These are phyloP conservation scores for Microcebus griseorufus DNA, from an alignment of 2,113 vertebrate species.

Conservation along the genomic window DNA sequence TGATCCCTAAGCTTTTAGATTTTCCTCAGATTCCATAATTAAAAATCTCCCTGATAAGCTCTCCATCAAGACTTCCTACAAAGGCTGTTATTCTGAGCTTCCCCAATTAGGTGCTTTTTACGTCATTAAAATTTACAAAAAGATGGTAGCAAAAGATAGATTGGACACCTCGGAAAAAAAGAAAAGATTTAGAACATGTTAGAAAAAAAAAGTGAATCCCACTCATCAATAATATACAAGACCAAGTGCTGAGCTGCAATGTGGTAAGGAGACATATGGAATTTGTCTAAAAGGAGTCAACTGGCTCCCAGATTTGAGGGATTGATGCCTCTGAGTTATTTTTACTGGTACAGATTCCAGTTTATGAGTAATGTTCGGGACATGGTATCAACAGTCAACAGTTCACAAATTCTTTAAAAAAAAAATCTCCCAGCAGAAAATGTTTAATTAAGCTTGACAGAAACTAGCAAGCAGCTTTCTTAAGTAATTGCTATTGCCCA, in stretches of 20 bases:
- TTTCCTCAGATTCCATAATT: not conserved
- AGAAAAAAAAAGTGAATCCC: not conserved
- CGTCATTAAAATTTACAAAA: slow-evolving; percentile 9
- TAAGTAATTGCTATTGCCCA: slow-evolving; percentile 74
- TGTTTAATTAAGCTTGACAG: slow-evolving; percentile 74
- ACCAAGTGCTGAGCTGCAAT: slow-evolving; percentile 20
- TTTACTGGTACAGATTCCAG: slow-evolving; percentile 69
- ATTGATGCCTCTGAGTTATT: slow-evolving; percentile 71
- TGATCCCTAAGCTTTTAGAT: not conserved
- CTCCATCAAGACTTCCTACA: not conserved
- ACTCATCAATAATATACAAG: slow-evolving; percentile 60
- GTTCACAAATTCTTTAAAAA: slow-evolving; percentile 63
- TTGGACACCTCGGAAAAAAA: not conserved
- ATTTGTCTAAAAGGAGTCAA: slow-evolving; percentile 66
- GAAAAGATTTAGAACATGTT: not conserved
- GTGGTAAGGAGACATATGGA: slow-evolving; percentile 66
- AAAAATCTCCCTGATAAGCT: not conserved
- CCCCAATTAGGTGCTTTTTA: not conserved
- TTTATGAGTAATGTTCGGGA: slow-evolving; percentile 63
- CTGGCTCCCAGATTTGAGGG: slow-evolving; percentile 70
- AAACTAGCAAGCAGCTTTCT: slow-evolving; percentile 72
- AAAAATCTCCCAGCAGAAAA: slow-evolving; percentile 53
- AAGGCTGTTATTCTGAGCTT: not conserved
- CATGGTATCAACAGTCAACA: slow-evolving; percentile 55
- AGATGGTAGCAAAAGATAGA: not conserved